Evolutionary conservation across 2,888 invertebrate genomes (phyloP).

Genomic region (Sepiola atlantica): DNA sequence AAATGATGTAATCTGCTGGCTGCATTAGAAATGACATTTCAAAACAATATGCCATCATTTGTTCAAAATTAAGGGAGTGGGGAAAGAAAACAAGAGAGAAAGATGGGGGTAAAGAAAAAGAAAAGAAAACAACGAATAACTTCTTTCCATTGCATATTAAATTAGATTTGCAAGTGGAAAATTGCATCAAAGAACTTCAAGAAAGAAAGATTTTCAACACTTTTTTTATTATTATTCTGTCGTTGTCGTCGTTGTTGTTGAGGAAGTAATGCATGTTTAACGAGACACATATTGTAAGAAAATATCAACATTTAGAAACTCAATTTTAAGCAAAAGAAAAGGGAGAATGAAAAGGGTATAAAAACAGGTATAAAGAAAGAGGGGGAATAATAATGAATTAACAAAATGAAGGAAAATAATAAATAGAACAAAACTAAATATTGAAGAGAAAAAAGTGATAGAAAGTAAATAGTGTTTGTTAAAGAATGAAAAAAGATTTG

Average conservation of each 20-base stretch:
- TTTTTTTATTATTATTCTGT: background rate
- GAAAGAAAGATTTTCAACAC: background rate
- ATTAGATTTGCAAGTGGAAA: conserved; percentile 32
- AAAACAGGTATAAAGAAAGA: background rate
- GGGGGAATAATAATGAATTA: too few species aligned
- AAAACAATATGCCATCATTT: conserved; percentile 32
- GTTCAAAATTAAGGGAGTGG: background rate
- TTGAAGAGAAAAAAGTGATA: too few species aligned
- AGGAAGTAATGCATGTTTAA: conserved; percentile 8
- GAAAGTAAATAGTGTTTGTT: too few species aligned
- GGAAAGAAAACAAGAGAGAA: background rate
- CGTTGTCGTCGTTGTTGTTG: background rate
- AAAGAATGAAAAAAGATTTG: too few species aligned
- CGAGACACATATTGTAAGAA: background rate
- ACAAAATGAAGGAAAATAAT: too few species aligned
- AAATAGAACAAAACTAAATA: too few species aligned
- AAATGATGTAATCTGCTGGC: conserved; percentile 8
- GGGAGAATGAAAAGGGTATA: background rate
- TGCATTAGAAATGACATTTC: conserved; percentile 21
- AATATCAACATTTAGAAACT: conserved; percentile 21
- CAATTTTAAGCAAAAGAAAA: background rate
- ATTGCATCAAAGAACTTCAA: background rate
- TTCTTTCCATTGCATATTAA: conserved; percentile 20
- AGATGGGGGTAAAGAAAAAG: background rate
- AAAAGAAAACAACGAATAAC: background rate